phyloP scores from a whole-genome alignment of 2,888 invertebrate genomes.

The Rhogogaster chlorosoma region DNA sequence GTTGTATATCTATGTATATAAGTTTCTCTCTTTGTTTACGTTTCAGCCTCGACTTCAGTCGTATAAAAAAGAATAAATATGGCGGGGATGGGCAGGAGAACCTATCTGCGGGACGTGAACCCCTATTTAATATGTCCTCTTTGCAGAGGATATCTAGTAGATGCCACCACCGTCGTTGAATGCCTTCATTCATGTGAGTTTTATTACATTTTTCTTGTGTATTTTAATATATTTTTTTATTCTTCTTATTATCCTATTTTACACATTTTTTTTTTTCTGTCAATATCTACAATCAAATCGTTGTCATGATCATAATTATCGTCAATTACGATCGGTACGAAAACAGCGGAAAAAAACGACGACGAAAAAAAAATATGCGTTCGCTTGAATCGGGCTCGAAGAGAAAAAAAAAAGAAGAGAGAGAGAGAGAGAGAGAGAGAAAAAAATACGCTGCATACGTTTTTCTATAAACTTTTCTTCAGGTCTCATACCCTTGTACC shows the following conservation, averaged over 20 bases:
- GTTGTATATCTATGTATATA: background rate
- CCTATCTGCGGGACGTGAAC: constrained; percentile 86
- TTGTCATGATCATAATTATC: background rate
- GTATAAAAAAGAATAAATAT: constrained; percentile 58
- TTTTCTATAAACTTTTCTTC: too few relatives aligned
- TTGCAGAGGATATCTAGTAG: constrained; percentile 96
- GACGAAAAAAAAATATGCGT: too few relatives aligned
- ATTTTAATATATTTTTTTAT: background rate
- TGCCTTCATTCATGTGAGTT: constrained; percentile 97
- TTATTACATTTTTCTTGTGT: constrained; percentile 51
- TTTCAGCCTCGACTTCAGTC: constrained; percentile 29
- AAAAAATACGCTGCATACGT: too few relatives aligned
- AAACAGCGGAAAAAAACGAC: too few relatives aligned
- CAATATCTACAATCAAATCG: background rate
- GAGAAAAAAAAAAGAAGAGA: too few relatives aligned
- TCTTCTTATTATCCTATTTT: background rate
- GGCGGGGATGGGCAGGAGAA: constrained; percentile 69
- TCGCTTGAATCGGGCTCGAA: too few relatives aligned
- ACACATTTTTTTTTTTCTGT: constrained; percentile 34
- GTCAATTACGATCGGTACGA: background rate
- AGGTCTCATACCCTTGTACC: too few relatives aligned
- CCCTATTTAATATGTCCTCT: constrained; percentile 93
- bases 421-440: too few relatives aligned
- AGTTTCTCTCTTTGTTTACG: constrained; percentile 15
- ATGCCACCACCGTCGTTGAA: constrained; percentile 97